Percentiles rank a stretch among this genome's conserved stretches.
Conservation (phyloP, 2,797 vertebrate species). For the Channallabes apus region DNA sequence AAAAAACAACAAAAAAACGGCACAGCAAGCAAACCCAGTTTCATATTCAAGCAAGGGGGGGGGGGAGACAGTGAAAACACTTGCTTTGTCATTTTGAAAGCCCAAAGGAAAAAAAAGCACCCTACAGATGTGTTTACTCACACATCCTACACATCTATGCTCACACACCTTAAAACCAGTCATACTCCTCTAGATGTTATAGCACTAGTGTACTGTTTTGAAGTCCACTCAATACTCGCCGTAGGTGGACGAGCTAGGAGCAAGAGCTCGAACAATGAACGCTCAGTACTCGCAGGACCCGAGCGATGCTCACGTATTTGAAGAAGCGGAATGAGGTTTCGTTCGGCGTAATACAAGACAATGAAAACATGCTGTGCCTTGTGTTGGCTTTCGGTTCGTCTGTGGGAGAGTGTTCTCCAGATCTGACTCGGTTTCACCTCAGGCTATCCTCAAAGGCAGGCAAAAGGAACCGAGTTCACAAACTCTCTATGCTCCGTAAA, state of each 20-base stretch:
- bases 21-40: conserved; percentile 9
- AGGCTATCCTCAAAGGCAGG: conserved; percentile 57
- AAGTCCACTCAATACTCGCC: neutral
- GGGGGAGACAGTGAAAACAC: conserved; percentile 2
- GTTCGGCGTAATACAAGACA: conserved; percentile 52
- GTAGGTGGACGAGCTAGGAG: neutral
- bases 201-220: conserved; percentile 5
- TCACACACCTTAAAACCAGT: conserved; percentile 22
- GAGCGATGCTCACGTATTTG: conserved; percentile 31
- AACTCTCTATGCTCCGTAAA: conserved; percentile 48
- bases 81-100: conserved; percentile 34
- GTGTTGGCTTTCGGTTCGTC: conserved; percentile 52
- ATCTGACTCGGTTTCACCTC: conserved; percentile 54
- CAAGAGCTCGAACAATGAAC: neutral
- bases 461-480: conserved; percentile 49
- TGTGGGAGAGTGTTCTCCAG: conserved; percentile 52
- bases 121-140: conserved; percentile 26
- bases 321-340: conserved; percentile 39
- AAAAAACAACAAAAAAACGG: neutral
- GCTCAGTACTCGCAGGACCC: conserved; percentile 29
- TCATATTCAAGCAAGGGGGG: conserved; percentile 6
- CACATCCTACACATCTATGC: conserved; percentile 25
- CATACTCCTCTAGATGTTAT: conserved; percentile 28
- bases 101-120: conserved; percentile 26
- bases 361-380: conserved; percentile 57